Percentiles rank a stretch among this genome's conserved stretches.
Evolutionary conservation across 1,140 invertebrate species (phyloP).

Genomic region (Drosophila miranda): DNA sequence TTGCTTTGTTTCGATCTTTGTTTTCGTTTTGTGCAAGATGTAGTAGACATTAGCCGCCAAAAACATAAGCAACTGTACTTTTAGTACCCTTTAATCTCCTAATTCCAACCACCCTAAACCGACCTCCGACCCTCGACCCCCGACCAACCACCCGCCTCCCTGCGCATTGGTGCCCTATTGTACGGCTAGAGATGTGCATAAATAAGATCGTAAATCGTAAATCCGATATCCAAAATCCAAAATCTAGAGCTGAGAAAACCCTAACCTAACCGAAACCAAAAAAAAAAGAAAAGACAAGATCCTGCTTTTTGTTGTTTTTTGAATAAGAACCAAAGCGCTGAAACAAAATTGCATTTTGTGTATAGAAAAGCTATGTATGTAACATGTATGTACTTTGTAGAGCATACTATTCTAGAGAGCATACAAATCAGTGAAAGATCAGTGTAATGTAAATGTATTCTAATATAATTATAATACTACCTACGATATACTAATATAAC

Average conservation of each 20-base stretch:
- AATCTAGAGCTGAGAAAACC: slow-evolving; percentile 21
- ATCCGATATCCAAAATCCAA: slow-evolving; percentile 3
- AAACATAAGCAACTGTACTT: slow-evolving; percentile 21
- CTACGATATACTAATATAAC: slow-evolving; percentile 7
- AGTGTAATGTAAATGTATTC: no score
- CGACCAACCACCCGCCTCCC: background rate
- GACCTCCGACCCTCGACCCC: no score
- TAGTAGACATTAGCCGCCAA: slow-evolving; percentile 30
- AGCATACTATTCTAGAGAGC: slow-evolving; percentile 43
- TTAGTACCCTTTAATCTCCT: slow-evolving; percentile 10
- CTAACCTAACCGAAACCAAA: slow-evolving; percentile 13
- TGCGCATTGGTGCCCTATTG: no score
- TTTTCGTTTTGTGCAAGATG: slow-evolving; percentile 44
- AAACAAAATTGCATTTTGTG: slow-evolving; percentile 69
- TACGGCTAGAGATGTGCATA: slow-evolving; percentile 43
- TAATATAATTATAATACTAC: background rate
- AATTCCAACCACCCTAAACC: background rate
- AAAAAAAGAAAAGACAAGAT: slow-evolving; percentile 5
- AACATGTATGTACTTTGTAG: slow-evolving; percentile 37
- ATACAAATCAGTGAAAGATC: slow-evolving; percentile 19
- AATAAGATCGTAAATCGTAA: no score
- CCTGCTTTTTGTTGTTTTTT: slow-evolving; percentile 64
- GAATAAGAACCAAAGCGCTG: slow-evolving; percentile 25
- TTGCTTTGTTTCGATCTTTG: slow-evolving; percentile 18
- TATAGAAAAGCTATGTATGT: slow-evolving; percentile 37